A percentile compares a stretch with the other conserved stretches of the same genome.
Conservation (phyloP, 2,113 vertebrate genomes). For the Lasiurus cinereus region DNA sequence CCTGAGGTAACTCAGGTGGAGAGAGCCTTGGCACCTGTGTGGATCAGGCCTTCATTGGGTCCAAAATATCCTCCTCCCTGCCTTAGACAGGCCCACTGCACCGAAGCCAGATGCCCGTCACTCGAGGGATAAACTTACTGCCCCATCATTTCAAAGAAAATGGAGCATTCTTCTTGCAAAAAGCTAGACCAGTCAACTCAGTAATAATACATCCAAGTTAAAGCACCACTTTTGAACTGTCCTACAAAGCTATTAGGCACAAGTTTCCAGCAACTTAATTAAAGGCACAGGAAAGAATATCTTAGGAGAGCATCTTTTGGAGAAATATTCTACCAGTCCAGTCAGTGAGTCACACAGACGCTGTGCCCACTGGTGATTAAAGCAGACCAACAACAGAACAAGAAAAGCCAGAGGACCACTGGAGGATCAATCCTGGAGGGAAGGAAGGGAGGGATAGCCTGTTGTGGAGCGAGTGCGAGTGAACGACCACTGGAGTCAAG, state of each 20-base stretch:
- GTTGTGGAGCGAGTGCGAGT: too few species aligned
- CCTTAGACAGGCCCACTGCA: too few species aligned
- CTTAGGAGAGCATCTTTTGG: not conserved
- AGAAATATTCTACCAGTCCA: not conserved
- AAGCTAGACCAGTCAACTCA: not conserved
- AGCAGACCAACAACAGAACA: not conserved
- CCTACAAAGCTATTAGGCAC: not conserved
- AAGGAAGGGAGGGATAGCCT: not conserved
- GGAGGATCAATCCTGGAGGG: not conserved
- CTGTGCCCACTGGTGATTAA: not conserved
- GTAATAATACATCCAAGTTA: not conserved
- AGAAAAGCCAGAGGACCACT: not conserved
- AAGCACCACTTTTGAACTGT: not conserved
- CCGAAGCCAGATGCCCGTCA: accelerated
- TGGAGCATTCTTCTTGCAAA: not conserved
- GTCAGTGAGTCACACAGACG: not conserved
- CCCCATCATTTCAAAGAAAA: not conserved
- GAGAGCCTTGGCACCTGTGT: not conserved
- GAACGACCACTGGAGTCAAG: too few species aligned
- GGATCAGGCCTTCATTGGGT: not conserved
- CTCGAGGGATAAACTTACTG: not conserved
- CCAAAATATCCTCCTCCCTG: not conserved
- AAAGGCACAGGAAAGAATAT: not conserved
- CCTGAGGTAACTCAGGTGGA: not conserved
- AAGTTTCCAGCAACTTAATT: not conserved